A percentile compares a stretch with the other conserved stretches of the same genome.
Conservation (phyloP, 2,888 invertebrate species). For the Mesorhabditis sp. region DNA sequence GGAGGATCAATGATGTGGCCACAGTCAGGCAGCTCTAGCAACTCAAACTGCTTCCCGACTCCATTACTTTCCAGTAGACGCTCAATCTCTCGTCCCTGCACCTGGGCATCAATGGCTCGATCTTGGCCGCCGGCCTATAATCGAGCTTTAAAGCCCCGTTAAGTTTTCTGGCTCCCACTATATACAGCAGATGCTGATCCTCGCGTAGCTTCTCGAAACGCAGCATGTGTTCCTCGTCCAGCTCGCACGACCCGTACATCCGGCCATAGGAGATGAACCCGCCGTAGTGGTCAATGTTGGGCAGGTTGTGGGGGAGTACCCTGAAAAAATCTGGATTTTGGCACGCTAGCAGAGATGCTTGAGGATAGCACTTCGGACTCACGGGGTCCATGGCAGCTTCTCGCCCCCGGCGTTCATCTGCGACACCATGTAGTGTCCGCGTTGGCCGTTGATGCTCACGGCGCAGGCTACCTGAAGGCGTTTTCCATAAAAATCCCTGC, state of each 20-base stretch:
- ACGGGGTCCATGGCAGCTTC: neutral
- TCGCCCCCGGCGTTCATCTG: neutral
- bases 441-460: neutral
- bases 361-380: neutral
- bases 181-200: neutral
- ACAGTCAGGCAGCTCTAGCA: conserved; percentile 4
- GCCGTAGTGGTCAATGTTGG: neutral
- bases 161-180: neutral
- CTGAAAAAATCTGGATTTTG: neutral
- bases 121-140: conserved; percentile 5
- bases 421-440: neutral
- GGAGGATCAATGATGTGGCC: conserved; percentile 3
- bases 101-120: neutral
- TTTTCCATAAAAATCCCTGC: too few relatives aligned
- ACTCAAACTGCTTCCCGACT: neutral
- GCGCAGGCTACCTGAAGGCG: neutral
- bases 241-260: conserved; percentile 1
- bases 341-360: neutral
- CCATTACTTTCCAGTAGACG: neutral
- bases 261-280: neutral
- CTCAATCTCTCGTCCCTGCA: neutral
- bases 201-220: neutral
- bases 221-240: neutral
- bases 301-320: neutral
- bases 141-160: neutral